Evolutionary conservation across 2,113 vertebrate genomes (phyloP).

Genomic region (Hippocampus abdominalis): DNA sequence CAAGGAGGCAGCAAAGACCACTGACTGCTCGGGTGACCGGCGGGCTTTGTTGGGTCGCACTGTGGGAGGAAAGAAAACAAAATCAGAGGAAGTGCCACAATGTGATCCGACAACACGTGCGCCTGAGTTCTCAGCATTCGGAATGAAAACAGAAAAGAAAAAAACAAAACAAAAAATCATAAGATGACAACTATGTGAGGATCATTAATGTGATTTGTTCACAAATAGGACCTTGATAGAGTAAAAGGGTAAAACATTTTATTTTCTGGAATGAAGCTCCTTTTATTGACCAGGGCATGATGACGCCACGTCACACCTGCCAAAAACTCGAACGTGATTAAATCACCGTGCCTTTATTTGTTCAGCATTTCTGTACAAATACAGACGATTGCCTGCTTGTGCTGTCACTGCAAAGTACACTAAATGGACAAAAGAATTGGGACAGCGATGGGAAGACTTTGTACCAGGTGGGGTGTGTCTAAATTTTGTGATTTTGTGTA

Average conservation of each 20-base stretch:
- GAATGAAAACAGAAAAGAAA: too few relatives aligned
- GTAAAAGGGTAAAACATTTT: background rate
- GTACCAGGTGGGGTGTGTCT: background rate
- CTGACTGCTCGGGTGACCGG: constrained; percentile 27
- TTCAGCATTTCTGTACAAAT: constrained; percentile 57
- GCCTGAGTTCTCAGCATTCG: too few relatives aligned
- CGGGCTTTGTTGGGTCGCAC: constrained; percentile 34
- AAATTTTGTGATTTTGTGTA: background rate
- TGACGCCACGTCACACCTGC: background rate
- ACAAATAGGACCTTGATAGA: background rate
- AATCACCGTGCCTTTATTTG: constrained; percentile 53
- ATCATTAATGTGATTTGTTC: too few relatives aligned
- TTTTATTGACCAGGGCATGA: too few relatives aligned
- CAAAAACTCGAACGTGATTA: background rate
- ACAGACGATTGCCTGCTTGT: constrained; percentile 43
- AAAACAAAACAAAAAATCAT: too few relatives aligned
- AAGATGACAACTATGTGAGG: too few relatives aligned
- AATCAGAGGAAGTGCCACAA: constrained; percentile 10
- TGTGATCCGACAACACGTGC: background rate
- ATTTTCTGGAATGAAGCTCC: too few relatives aligned
- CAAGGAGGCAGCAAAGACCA: constrained; percentile 41
- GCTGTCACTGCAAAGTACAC: background rate
- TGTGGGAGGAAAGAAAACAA: constrained; percentile 15
- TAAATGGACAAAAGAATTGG: background rate
- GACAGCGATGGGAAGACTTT: background rate